A percentile compares a stretch with the other conserved stretches of the same genome.
These are phyloP conservation scores for Meteorus cinctellus DNA, from an alignment of 2,888 invertebrate genomes.

Conservation along the genomic window DNA sequence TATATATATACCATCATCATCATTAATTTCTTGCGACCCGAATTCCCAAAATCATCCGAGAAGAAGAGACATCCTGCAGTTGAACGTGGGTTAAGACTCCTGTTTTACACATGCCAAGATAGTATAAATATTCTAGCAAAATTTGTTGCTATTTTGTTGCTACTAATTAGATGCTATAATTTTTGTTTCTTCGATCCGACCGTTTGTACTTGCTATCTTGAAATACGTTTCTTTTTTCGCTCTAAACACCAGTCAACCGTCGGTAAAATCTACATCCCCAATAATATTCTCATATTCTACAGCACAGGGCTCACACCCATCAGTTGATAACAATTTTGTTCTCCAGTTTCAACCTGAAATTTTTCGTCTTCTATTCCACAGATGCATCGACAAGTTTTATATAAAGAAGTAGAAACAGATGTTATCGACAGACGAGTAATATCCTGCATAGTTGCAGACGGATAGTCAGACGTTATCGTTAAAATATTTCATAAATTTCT, in stretches of 20 bases:
- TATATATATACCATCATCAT: too few relatives aligned
- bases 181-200: too few relatives aligned
- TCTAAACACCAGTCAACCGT: not conserved
- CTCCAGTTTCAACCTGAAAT: not conserved
- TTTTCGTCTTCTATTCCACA: too few relatives aligned
- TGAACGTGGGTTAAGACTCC: not conserved
- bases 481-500: not conserved
- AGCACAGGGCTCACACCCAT: too few relatives aligned
- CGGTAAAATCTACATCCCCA: not conserved
- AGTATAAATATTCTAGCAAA: too few relatives aligned
- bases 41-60: not conserved
- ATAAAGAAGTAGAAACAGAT: not conserved
- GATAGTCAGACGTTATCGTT: too few relatives aligned
- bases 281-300: not conserved
- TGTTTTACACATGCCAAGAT: not conserved
- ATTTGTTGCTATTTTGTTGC: too few relatives aligned
- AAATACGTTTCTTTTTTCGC: not conserved
- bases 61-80: not conserved
- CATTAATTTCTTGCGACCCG: too few relatives aligned
- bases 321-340: not conserved
- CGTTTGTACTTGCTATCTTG: too few relatives aligned
- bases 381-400: too few relatives aligned
- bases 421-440: constrained; percentile 23
- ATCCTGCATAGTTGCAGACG: not conserved
- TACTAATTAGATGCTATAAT: too few relatives aligned